A percentile compares a stretch with the other conserved stretches of the same genome.
Conservation (phyloP, 2,888 invertebrate species). For the Conomelus anceps region DNA sequence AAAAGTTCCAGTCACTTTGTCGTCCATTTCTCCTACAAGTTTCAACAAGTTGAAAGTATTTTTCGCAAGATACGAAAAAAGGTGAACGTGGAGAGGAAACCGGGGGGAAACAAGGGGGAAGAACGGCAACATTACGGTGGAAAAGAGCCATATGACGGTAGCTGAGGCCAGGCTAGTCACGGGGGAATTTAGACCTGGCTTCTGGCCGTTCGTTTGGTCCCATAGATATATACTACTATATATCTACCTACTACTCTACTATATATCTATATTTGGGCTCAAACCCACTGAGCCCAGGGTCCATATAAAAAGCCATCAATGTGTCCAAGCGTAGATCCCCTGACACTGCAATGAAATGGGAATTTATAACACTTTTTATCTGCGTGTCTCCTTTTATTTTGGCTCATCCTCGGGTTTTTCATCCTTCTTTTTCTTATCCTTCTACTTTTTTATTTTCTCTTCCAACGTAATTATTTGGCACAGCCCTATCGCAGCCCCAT, state of each 20-base stretch:
- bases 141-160: background rate
- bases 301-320: slow-evolving; percentile 13
- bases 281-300: background rate
- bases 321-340: background rate
- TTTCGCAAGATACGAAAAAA: background rate
- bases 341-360: background rate
- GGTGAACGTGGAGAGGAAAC: background rate
- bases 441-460: background rate
- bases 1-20: background rate
- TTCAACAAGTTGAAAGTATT: background rate
- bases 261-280: background rate
- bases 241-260: background rate
- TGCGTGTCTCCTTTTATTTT: background rate
- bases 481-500: background rate
- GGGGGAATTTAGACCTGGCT: background rate
- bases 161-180: background rate
- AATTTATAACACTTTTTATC: slow-evolving; percentile 11
- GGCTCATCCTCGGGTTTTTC: background rate
- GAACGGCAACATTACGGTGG: background rate
- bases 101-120: background rate
- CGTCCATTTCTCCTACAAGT: background rate
- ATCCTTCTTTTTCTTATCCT: background rate
- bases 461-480: background rate
- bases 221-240: background rate
- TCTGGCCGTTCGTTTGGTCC: background rate